Conservation (phyloP, 2,113 vertebrate genomes). For the Mus pahari region DNA sequence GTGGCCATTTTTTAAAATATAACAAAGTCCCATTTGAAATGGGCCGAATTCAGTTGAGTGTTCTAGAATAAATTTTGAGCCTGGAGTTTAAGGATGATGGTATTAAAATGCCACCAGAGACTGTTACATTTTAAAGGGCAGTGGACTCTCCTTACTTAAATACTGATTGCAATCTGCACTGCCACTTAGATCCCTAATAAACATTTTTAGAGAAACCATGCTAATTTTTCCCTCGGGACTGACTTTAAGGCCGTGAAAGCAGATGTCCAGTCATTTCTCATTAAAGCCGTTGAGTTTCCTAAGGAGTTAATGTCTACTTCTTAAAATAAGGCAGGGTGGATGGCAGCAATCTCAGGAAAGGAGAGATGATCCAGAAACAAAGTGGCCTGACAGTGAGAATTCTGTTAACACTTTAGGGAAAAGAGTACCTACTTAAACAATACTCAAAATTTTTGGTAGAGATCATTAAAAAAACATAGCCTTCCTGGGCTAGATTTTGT, state of each 20-base stretch:
- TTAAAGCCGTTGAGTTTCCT: conserved; percentile 40
- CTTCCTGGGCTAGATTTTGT: neutral
- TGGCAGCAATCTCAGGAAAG: neutral
- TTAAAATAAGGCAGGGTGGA: conserved; percentile 21
- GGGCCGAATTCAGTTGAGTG: conserved; percentile 57
- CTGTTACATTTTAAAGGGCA: conserved; percentile 56
- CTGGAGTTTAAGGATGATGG: conserved; percentile 10
- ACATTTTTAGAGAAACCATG: conserved; percentile 49
- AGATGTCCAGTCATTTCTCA: conserved; percentile 46
- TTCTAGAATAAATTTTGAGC: conserved; percentile 54
- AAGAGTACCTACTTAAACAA: conserved; percentile 18
- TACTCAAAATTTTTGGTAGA: conserved; percentile 20
- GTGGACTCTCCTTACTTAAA: conserved; percentile 44
- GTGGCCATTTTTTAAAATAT: conserved; percentile 6
- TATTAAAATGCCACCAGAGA: conserved; percentile 55
- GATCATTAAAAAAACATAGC: neutral
- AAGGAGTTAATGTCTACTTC: conserved; percentile 55
- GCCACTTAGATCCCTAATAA: conserved; percentile 49
- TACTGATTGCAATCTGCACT: conserved; percentile 9
- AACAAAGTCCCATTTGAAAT: conserved; percentile 41
- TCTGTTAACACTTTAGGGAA: conserved; percentile 11
- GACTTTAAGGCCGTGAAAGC: conserved; percentile 39
- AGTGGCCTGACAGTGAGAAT: neutral
- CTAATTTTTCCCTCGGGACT: conserved; percentile 42
- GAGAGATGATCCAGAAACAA: neutral